phyloP scores from a whole-genome alignment of 2,113 vertebrate genomes.

The Eira barbara region DNA sequence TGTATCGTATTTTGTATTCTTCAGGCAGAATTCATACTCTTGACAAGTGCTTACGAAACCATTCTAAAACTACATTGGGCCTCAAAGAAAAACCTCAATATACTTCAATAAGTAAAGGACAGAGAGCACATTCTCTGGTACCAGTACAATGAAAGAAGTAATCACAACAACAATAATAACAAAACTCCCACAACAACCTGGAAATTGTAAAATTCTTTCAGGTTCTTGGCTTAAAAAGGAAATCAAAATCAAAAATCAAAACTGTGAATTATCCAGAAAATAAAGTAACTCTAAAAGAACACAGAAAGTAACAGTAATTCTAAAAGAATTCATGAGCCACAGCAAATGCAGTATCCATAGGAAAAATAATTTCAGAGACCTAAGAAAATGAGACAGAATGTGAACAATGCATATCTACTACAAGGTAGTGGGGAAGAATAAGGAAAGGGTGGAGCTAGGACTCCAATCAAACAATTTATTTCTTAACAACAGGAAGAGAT shows the following conservation, averaged over 20 bases:
- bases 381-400: background rate
- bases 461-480: background rate
- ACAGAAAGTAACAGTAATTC: background rate
- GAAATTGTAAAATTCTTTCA: background rate
- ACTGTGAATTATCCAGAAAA: background rate
- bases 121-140: background rate
- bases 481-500: background rate
- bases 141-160: background rate
- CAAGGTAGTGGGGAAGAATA: background rate
- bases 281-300: background rate
- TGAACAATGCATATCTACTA: background rate
- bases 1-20: background rate
- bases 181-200: background rate
- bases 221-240: background rate
- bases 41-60: background rate
- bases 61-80: background rate
- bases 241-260: constrained; percentile 16
- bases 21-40: background rate
- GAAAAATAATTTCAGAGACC: background rate
- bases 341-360: background rate
- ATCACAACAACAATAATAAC: background rate
- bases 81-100: background rate
- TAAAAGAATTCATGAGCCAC: background rate
- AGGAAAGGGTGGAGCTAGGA: background rate
- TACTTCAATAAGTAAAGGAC: background rate